Base-by-base conservation (phyloP, 2,888 invertebrate genomes). In the Drosophila rubida region DNA sequence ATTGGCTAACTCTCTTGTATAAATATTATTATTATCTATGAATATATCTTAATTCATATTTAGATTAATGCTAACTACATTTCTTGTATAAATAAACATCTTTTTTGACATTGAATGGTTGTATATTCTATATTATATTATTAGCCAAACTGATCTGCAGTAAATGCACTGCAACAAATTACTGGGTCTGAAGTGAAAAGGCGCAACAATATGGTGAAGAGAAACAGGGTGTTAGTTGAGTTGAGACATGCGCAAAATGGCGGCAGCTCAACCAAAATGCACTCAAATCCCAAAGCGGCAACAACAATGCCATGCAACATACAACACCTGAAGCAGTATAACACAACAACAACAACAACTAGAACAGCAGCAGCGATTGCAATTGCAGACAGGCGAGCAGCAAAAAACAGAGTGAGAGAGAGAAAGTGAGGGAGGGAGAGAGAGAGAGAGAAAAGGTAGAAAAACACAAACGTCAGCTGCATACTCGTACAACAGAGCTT, bases 381-480 rank as follows among this genome's bases (percentile, higher is more conserved):
- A 70, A 44, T 44, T 35, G 63, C 27, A 41, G 41, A 48, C 61
- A 50, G 48, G 25, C 22, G 48, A 50, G 16, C 35, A 57, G 44
- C 27, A 50, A 50, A 22, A 49, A 49, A 37, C 25, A 49, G 45
- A 13, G 4, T n/a, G 30, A 11, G 14, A 14, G 23, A 6, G 19
- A 25, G 14, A 14, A 41, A 55, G 19, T 9, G 19, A 13, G 22
- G 13, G 9, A 22, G 14, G 2, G 27, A 13, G 39, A 39, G 30
- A 19, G 46, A 9, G 35, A 30, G 37, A 37, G 13, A 37, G 25
- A 41, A 39, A 25, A 53, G 35, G 16, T n/a, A 53, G 25, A 44
- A 66, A 69, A 65, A 32, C 63, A 65, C 65, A 86, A 76, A 68
- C 61, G 80, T 68, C 81, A 87, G 85, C 70, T 80, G 81, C 87